Evolutionary conservation across 2,113 vertebrate species (phyloP), one percentile per base, ranked within the genome.

Genomic region (Phylloscopus trochilus): DNA sequence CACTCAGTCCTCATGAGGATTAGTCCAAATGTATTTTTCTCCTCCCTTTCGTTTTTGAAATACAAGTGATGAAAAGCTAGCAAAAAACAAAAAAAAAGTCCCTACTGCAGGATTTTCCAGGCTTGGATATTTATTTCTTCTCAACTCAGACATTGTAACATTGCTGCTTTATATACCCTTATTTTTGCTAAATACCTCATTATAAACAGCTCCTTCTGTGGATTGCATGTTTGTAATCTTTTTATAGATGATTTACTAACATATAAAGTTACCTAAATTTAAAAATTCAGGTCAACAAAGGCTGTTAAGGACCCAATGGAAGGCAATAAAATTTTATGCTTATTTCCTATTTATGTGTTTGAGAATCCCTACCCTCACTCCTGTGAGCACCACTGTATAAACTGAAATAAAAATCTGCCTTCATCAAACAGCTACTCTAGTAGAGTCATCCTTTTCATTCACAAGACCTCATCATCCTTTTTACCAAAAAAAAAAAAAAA

Each of bases 331-430:
- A 62, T 6, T 85, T 79, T 68, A 51, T 88, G 6, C 21, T n/a
- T 83, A 35, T 79, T 84, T 90, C 12, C 9, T 9, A 14, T 73
- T 76, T 49, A 66, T 53, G 28, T 6, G 8, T 83, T 81, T 78
- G 24, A 83, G 39, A 93, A 84, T 44, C 30, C 27, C 17, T 67
- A 7, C 39, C 70, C 52, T 92, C 85, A 85, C 41, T 27, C 33
- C 21, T 72, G 15, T 10, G 52, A 91, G 56, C 35, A 63, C 27
- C 27, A 67, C 68, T 70, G 52, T 64, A 55, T 28, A 68, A 84
- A 27, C 15, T 78, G 73, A 93, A 94, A 83, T 26, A 77, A 39
- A 93, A 87, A 26, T n/a, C 79, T 92, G 19, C 15, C 27, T 86
- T 90, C 79, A 67, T 93, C 63, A 92, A 83, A 88, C 18, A 92